phyloP scores from a whole-genome alignment of 2,113 vertebrate species.

The Charina bottae region DNA sequence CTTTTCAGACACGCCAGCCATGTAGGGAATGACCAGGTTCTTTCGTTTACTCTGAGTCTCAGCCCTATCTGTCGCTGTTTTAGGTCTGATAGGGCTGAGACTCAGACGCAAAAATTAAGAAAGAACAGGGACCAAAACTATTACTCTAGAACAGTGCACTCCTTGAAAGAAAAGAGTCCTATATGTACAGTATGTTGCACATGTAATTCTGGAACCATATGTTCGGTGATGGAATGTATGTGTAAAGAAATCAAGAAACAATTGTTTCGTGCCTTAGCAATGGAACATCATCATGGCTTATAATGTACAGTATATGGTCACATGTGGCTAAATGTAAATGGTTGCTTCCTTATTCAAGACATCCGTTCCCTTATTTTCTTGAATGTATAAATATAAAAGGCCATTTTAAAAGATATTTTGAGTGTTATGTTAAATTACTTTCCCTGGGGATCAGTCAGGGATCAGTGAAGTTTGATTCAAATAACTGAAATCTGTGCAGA shows the following conservation, averaged over 20 bases:
- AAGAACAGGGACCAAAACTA: not conserved
- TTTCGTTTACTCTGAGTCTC: too few species aligned
- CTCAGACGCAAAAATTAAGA: not conserved
- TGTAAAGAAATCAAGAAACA: not conserved
- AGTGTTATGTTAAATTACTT: slow-evolving; percentile 9
- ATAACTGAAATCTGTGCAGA: slow-evolving; percentile 44
- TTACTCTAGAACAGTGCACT: not conserved
- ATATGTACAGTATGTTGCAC: not conserved
- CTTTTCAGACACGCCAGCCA: too few species aligned
- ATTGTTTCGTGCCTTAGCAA: not conserved
- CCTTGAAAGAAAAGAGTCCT: not conserved
- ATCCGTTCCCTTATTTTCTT: not conserved
- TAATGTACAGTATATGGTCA: not conserved
- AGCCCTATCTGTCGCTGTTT: too few species aligned
- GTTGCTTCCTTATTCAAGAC: fast-evolving
- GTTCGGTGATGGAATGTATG: not conserved
- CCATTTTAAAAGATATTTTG: slow-evolving; percentile 18
- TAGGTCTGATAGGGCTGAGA: too few species aligned
- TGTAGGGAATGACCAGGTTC: too few species aligned
- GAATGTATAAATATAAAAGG: not conserved
- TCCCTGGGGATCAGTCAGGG: not conserved
- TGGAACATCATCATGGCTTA: not conserved
- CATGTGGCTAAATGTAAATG: not conserved
- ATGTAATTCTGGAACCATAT: not conserved
- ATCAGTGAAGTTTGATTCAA: slow-evolving; percentile 31